phyloP scores from a whole-genome alignment of 1,140 invertebrate species.

The Sycophila sp. region DNA sequence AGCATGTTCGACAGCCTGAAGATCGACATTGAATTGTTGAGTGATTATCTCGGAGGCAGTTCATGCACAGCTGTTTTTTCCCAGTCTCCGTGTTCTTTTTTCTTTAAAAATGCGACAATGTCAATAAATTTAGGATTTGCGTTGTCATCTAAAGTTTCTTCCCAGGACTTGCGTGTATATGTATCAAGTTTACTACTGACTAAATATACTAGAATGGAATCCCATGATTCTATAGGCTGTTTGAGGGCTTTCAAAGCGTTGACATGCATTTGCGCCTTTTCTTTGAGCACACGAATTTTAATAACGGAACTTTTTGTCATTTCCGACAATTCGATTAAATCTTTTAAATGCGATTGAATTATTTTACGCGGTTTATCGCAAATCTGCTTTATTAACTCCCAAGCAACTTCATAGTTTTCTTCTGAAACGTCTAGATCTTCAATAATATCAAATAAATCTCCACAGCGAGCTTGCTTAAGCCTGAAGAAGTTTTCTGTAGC shows the following conservation, averaged over 20 bases:
- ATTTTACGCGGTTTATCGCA: conserved; percentile 2
- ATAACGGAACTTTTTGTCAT: not conserved
- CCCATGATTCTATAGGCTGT: not conserved
- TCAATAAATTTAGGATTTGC: not conserved
- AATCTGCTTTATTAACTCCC: not conserved
- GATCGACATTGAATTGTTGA: not conserved
- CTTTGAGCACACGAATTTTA: not conserved
- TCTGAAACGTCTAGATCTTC: not conserved
- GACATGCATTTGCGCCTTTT: not conserved
- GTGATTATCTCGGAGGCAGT: not conserved
- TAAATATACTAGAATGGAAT: not conserved
- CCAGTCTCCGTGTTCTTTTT: not conserved
- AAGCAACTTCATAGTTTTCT: not conserved
- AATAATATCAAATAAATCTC: too few species aligned
- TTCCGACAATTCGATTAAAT: not conserved
- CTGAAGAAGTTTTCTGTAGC: too few species aligned
- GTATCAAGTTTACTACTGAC: not conserved
- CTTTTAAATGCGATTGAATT: not conserved
- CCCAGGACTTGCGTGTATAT: not conserved
- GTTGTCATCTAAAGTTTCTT: not conserved
- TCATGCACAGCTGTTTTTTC: not conserved
- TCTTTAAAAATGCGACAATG: not conserved
- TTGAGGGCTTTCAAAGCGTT: not conserved
- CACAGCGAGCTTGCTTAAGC: too few species aligned
- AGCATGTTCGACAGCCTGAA: not conserved